Evolutionary conservation across 2,113 vertebrate species (phyloP).

Genomic region (Ranitomeya variabilis): DNA sequence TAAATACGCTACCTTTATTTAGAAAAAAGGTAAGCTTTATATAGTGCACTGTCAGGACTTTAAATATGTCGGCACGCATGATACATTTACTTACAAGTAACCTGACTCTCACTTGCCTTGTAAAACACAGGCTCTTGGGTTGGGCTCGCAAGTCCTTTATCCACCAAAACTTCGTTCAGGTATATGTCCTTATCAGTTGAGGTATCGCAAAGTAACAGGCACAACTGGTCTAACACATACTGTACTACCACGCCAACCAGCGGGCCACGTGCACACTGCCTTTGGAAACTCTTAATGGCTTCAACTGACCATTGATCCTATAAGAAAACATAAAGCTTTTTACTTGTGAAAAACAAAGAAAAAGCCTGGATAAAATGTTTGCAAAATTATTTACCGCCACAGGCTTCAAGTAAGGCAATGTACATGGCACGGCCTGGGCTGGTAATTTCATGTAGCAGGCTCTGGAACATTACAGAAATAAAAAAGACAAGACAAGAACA

Average conservation of each 20-base stretch:
- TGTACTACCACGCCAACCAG: slow-evolving; percentile 83
- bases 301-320: slow-evolving; percentile 80
- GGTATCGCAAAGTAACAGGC: slow-evolving; percentile 89
- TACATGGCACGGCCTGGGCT: slow-evolving; percentile 87
- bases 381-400: slow-evolving; percentile 68
- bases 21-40: no score
- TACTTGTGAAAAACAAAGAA: not conserved
- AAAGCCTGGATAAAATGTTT: no score
- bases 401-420: slow-evolving; percentile 83
- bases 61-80: not conserved
- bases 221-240: slow-evolving; percentile 79
- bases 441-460: slow-evolving; percentile 84
- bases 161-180: slow-evolving; percentile 77
- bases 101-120: slow-evolving; percentile 62
- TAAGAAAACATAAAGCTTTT: slow-evolving; percentile 47
- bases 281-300: slow-evolving; percentile 77
- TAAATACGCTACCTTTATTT: no score
- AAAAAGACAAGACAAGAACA: not conserved
- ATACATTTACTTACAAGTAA: not conserved
- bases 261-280: slow-evolving; percentile 75
- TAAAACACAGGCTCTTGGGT: slow-evolving; percentile 61
- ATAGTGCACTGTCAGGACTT: no score
- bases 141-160: slow-evolving; percentile 74
- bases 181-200: slow-evolving; percentile 82
- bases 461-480: slow-evolving; percentile 65